Percentiles rank a stretch among this genome's conserved stretches.
Conservation (phyloP, 1,140 invertebrate species). For the Muscidifurax raptorellus region DNA sequence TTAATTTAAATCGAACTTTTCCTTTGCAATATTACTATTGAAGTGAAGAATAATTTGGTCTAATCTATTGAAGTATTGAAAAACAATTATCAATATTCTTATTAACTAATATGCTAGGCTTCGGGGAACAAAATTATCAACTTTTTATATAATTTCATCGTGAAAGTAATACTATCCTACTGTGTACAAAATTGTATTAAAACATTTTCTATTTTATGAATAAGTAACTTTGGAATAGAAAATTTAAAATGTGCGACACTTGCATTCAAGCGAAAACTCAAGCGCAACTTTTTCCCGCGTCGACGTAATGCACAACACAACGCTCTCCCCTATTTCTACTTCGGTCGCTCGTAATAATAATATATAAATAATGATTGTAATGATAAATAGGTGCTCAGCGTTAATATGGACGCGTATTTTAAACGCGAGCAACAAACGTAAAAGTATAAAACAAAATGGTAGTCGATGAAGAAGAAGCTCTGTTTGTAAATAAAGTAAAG, state of each 20-base stretch:
- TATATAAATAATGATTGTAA: constrained; percentile 5
- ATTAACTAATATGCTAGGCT: background rate
- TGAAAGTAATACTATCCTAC: background rate
- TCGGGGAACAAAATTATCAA: background rate
- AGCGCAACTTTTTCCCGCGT: constrained; percentile 6
- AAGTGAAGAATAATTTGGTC: no score
- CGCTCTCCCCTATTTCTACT: constrained; percentile 11
- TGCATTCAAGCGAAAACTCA: background rate
- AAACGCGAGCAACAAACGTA: background rate
- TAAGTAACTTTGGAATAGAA: background rate
- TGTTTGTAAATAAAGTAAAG: constrained; percentile 29
- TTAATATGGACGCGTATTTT: background rate
- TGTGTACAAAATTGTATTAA: background rate
- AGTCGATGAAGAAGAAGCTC: constrained; percentile 4
- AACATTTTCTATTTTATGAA: background rate
- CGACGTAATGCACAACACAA: background rate
- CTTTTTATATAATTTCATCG: background rate
- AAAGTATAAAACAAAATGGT: constrained; percentile 6
- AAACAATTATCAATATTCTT: background rate
- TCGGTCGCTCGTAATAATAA: background rate
- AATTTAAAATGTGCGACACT: no score
- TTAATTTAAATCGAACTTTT: background rate
- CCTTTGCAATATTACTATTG: background rate
- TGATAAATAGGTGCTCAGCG: background rate
- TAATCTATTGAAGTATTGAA: no score